Base-by-base conservation (phyloP, 2,113 vertebrate genomes). In the Tautogolabrus adspersus region DNA sequence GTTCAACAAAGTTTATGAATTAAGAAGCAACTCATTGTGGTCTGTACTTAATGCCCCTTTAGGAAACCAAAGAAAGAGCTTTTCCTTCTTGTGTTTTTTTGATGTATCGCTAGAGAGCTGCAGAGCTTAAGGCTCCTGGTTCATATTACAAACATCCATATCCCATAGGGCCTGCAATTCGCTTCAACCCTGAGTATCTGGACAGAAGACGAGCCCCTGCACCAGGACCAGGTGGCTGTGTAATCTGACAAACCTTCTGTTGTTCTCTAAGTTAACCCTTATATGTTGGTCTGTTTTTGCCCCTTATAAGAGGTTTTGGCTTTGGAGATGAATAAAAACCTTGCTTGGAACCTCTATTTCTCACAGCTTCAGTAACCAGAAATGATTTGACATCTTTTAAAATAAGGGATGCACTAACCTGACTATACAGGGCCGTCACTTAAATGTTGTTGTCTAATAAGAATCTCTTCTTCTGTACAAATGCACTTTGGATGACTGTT, bases 111-210 rank as follows among this genome's bases (percentile, higher is more conserved):
- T 9, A 38, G 63, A 77, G 62, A 72, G 66, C 44, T 81, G 26
- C 59, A 77, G 81, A 75, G 62, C 21, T 79, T 26, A 55, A 23
- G 68, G 75, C 70, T 76, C 3, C 40, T 69, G 73, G 62, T 82
- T 82, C 69, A 78, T 73, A 22, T 87, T 84, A 72, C 83, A 74
- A 77, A 88, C 82, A 46, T 89, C 57, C 86, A 66, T 91, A 82
- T 94, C 67, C 68, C 47, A n/a, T 90, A 95, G 94, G 94, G 23
- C 94, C 94, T 49, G 94, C 92, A 34, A 37, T 95, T 68, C 80
- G 74, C 79, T 94, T 87, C 93, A 95, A 95, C 83, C 91, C 92
- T 38, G 87, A 92, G 72, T 94, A 94, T 92, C 85, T 95, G 91
- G 93, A 94, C 81, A 90, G 91, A 86, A 88, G 94, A 89, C 81